Percentiles rank a stretch among this genome's conserved stretches.
Conservation (phyloP, 2,113 vertebrate genomes). For the Sylvia atricapilla region DNA sequence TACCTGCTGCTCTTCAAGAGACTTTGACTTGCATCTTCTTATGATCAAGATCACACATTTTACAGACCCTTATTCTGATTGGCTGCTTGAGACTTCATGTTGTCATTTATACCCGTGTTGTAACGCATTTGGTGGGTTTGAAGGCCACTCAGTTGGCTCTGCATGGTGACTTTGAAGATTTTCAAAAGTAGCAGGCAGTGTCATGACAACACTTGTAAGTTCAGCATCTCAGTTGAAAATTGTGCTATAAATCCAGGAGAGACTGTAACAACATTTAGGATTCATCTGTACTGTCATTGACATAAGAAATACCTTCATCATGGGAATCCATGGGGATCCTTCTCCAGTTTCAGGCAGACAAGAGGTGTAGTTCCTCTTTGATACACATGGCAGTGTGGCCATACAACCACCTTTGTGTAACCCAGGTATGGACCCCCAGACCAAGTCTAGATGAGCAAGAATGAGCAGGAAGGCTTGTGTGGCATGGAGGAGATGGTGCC, state of each 20-base stretch:
- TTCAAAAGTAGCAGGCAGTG: not conserved
- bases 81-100: not conserved
- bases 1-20: rapidly evolving
- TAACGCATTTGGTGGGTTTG: not conserved
- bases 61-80: not conserved
- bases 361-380: not conserved
- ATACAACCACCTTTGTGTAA: not conserved
- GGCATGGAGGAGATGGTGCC: not conserved
- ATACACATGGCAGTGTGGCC: not conserved
- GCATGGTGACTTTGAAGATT: not conserved
- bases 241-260: not conserved
- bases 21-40: not conserved
- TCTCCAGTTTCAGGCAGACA: not conserved
- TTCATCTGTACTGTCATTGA: not conserved
- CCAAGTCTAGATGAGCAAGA: not conserved
- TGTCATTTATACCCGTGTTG: not conserved
- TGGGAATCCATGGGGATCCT: not conserved
- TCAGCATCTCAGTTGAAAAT: not conserved
- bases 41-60: not conserved
- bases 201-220: not conserved
- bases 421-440: rapidly evolving
- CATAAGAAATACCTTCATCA: not conserved
- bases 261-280: too few species aligned
- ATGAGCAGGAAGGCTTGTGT: not conserved
- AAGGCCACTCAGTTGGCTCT: not conserved